A percentile compares a stretch with the other conserved stretches of the same genome.
Evolutionary conservation across 2,113 vertebrate species (phyloP).

Genomic region (Engraulis encrasicolus): DNA sequence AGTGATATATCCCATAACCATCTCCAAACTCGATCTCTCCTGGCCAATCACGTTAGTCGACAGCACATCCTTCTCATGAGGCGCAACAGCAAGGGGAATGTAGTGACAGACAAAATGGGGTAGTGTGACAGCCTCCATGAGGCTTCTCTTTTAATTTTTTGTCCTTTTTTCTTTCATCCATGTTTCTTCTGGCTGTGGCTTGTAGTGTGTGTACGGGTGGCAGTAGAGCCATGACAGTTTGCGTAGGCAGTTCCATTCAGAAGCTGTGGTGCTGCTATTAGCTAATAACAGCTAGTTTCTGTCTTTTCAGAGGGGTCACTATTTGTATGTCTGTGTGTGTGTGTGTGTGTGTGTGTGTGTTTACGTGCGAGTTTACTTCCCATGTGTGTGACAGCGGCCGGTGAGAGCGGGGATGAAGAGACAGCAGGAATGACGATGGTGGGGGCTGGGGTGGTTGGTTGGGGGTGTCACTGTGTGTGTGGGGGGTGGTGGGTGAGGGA

Average conservation of each 20-base stretch:
- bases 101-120: slow-evolving; percentile 55
- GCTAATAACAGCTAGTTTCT: neutral
- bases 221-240: slow-evolving; percentile 12
- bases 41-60: neutral
- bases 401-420: neutral
- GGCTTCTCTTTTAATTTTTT: slow-evolving; percentile 19
- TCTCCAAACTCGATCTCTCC: neutral
- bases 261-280: neutral
- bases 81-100: slow-evolving; percentile 53
- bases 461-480: neutral
- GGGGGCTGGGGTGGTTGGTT: no score
- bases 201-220: slow-evolving; percentile 18
- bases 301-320: neutral
- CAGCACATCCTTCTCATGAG: slow-evolving; percentile 18
- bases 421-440: slow-evolving; percentile 20
- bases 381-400: slow-evolving; percentile 22
- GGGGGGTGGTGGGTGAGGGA: neutral
- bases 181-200: slow-evolving; percentile 3
- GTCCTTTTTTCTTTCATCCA: neutral
- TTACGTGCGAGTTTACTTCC: no score
- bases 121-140: slow-evolving; percentile 39
- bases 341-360: neutral
- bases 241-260: neutral
- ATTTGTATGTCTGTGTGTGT: neutral
- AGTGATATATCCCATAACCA: slow-evolving; percentile 49